Conservation (phyloP, 2,113 vertebrate genomes). For the Plecotus auritus region DNA sequence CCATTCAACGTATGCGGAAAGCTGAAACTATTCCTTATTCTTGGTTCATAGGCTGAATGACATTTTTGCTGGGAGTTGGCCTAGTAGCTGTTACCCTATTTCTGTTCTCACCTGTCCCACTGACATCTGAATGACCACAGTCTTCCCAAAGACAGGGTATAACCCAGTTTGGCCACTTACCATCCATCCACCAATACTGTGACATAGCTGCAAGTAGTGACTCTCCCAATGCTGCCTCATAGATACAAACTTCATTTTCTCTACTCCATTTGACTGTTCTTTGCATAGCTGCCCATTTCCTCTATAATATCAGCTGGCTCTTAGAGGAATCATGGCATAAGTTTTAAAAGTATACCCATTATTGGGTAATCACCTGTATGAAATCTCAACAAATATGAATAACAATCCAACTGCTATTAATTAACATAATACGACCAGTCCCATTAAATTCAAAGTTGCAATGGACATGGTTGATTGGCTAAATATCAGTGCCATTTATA, state of each 20-base stretch:
- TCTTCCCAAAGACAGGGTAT: background rate
- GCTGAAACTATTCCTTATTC: background rate
- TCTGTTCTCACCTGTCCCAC: background rate
- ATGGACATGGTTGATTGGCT: slow-evolving; percentile 50
- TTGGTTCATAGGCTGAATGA: background rate
- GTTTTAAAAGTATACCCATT: slow-evolving; percentile 11
- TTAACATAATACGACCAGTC: slow-evolving; percentile 56
- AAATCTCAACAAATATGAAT: slow-evolving; percentile 54
- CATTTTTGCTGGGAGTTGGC: background rate
- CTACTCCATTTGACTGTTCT: background rate
- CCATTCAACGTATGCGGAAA: background rate
- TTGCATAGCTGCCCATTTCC: slow-evolving; percentile 15
- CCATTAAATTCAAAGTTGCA: slow-evolving; percentile 57
- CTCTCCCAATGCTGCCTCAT: background rate
- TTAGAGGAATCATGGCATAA: background rate
- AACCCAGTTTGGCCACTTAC: background rate
- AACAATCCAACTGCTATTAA: slow-evolving; percentile 53
- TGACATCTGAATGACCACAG: background rate
- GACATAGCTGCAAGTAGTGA: background rate
- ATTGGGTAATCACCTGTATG: slow-evolving; percentile 44
- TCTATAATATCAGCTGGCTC: background rate
- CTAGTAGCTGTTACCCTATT: background rate
- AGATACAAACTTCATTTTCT: background rate
- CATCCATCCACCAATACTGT: background rate
- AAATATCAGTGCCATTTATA: slow-evolving; percentile 59